These are phyloP conservation scores for Lordiphosa fenestrarum DNA, from an alignment of 2,888 invertebrate genomes.

Conservation along the genomic window DNA sequence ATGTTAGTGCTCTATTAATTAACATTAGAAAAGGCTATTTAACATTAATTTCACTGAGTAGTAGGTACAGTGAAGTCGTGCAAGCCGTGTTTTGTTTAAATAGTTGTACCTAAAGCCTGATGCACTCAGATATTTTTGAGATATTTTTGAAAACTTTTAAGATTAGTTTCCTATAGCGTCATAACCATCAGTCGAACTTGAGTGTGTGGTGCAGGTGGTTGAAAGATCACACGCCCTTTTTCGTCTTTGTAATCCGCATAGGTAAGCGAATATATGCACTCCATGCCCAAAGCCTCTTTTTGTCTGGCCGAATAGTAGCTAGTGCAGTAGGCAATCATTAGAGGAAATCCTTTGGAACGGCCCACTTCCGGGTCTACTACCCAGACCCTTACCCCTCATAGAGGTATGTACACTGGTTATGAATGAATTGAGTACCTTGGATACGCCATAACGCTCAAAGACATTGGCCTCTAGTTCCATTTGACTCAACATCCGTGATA, in stretches of 20 bases:
- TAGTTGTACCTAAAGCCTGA: no score
- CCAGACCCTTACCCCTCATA: slow-evolving; percentile 49
- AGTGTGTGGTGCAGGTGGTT: slow-evolving; percentile 45
- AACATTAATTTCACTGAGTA: no score
- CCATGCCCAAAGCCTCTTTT: slow-evolving; percentile 51
- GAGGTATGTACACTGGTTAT: slow-evolving; percentile 36
- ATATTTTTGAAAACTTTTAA: no score
- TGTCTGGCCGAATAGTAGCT: slow-evolving; percentile 55
- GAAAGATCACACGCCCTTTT: slow-evolving; percentile 41
- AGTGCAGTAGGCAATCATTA: slow-evolving; percentile 51
- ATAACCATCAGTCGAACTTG: slow-evolving; percentile 16
- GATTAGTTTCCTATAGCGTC: background rate
- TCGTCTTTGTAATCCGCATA: slow-evolving; percentile 51
- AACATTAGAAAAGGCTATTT: no score
- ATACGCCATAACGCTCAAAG: slow-evolving; percentile 40
- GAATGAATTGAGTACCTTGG: slow-evolving; percentile 44
- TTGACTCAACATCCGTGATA: slow-evolving; percentile 35
- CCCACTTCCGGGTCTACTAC: slow-evolving; percentile 45
- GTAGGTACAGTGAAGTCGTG: no score
- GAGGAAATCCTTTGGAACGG: slow-evolving; percentile 39
- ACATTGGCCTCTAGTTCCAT: slow-evolving; percentile 53
- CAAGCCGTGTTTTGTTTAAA: no score
- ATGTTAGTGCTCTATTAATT: no score
- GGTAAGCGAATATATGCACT: slow-evolving; percentile 37
- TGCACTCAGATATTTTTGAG: no score